Percentiles rank a stretch among this genome's conserved stretches.
Conservation (phyloP, 2,113 vertebrate species). For the Daubentonia madagascariensis region DNA sequence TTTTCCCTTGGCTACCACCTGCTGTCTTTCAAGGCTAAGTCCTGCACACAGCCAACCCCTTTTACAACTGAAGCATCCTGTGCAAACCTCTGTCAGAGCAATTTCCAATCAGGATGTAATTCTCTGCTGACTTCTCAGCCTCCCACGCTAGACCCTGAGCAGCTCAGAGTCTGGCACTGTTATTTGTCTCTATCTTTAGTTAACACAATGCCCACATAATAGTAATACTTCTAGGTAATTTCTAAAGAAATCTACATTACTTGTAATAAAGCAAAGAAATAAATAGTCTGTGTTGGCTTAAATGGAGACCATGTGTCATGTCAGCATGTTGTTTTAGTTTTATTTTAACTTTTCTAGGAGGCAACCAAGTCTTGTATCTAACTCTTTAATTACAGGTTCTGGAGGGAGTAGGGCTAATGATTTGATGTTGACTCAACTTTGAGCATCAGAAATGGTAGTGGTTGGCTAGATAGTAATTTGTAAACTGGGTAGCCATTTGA, state of each 20-base stretch:
- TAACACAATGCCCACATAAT: neutral
- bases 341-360: slow-evolving; percentile 62
- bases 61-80: neutral
- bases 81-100: neutral
- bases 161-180: neutral
- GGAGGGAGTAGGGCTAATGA: slow-evolving; percentile 36
- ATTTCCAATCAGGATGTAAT: neutral
- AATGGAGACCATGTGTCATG: slow-evolving; percentile 1
- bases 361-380: slow-evolving; percentile 3
- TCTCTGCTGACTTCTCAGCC: neutral
- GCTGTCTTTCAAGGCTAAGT: neutral
- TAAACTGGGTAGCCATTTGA: slow-evolving; percentile 14
- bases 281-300: neutral
- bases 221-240: neutral
- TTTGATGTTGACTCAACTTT: slow-evolving; percentile 58
- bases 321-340: slow-evolving; percentile 47
- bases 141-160: neutral
- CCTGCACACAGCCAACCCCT: neutral
- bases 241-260: neutral
- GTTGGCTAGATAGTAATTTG: slow-evolving; percentile 44
- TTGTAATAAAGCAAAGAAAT: slow-evolving; percentile 52
- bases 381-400: slow-evolving; percentile 53
- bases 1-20: neutral
- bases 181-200: neutral
- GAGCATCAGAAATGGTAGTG: neutral